Evolutionary conservation across 2,113 vertebrate species (phyloP), one percentile per base, ranked within the genome.

Genomic region (Laticauda laticaudata): DNA sequence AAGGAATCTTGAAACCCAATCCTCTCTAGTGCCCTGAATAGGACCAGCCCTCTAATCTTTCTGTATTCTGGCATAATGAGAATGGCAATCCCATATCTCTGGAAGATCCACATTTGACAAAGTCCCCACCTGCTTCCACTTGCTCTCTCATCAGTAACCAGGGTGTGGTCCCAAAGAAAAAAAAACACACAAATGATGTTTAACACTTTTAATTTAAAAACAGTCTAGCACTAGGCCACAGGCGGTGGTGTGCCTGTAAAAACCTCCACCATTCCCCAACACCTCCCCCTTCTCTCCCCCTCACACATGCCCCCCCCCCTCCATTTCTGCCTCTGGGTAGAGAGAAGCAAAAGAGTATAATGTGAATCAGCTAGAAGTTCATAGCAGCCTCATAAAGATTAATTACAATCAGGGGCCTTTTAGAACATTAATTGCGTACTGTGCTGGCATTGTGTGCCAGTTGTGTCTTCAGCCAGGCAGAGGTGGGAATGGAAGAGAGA

Each of bases 341-440:
- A 43, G 91, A 43, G 87, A 92, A 56, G 56, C 43, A 39, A 59
- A 56, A 85, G 75, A 90, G 90, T 56, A 90, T 87, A 86, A 91
- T 92, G 69, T 23, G 75, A 90, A 93, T 93, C 69, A 23, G 88
- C 90, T 93, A 86, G 88, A 92, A 92, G 91, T 86, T 54, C 81
- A 92, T 81, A 75, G 81, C 91, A 45, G 85, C 53, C 56, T 92
- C 75, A 55, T 92, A 92, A 92, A 94, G 91, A 92, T 92, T 92
- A 90, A 92, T 92, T 92, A 92, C 53, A 89, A 94, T 64, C 88
- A 90, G 23, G 57, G 93, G 89, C 91, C 88, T 92, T 75, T 92
- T 92, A 94, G 81, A 75, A 87, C 88, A 87, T 90, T 87, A 90
- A 92, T 92, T 39, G 88, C n/a, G 2, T n/a, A 61, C 48, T 29